Evolutionary conservation across 2,888 invertebrate species (phyloP), one percentile per base, ranked within the genome.

Genomic region (Penaeus monodon): DNA sequence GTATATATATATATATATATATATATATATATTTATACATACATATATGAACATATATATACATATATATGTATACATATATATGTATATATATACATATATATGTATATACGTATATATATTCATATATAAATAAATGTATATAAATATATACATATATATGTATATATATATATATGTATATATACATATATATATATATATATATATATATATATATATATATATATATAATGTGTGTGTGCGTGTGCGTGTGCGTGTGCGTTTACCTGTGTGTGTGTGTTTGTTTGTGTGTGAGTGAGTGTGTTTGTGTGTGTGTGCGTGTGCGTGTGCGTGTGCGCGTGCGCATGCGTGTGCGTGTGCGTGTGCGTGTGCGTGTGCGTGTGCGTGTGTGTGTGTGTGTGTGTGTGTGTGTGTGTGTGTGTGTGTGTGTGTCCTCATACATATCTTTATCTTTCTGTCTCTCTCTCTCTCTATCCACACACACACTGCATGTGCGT

Each of bases 271-370:
- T 77, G 20, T 63, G n/a, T 24, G 29, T 29, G 20, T 73, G 27
- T 33, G 38, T 17, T n/a, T n/a, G n/a, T n/a, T n/a, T n/a, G n/a
- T n/a, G n/a, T n/a, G n/a, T 33, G 27, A 14, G 73, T 73, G 73
- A 22, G 73, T 73, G 73, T 73, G 73, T 73, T 14, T 73, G 73
- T 73, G 73, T 73, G 73, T 73, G 73, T 73, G 73, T 73, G 73
- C 29, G 33, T 73, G 73, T 73, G 73, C 29, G 73, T 73, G 73
- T 73, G 73, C n/a, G 73, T 29, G 73, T 29, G 73, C n/a, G 33
- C 29, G 73, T 73, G 73, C 29, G 73, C n/a, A 3, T 29, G 73
- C 29, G 33, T 73, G 33, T 73, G 33, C 27, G 73, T 22, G 44
- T 66, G 44, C 38, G 24, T 65, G 63, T 63, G 29, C 24, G n/a